Base-by-base conservation (phyloP, 2,888 invertebrate genomes). In the Nomada ruficornis region DNA sequence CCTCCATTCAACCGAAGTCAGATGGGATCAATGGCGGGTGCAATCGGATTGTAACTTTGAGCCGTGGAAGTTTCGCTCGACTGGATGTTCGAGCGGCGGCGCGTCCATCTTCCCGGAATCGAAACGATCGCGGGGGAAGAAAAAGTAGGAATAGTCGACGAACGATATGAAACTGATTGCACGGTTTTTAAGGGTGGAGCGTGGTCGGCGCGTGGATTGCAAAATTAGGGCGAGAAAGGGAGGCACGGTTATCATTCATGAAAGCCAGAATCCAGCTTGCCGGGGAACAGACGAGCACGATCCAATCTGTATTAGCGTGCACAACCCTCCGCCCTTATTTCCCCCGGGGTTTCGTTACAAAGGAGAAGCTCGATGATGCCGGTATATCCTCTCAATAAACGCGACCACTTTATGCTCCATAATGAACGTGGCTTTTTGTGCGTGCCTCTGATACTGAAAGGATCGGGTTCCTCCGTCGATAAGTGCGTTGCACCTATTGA, bases 301-400 rank as follows among this genome's bases (percentile, higher is more conserved):
- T 55, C 75, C 75, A 59, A 64, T 78, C 75, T 29, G 50, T 75
- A 63, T 78, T 74, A 74, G 10, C 67, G 67, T 47, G 26, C 42
- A 1, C 36, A 57, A 74, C 62, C 54, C 50, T 63, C 57, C 36
- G 18, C 47, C 26, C 50, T 68, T 78, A 78, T 78, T 78, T 78
- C 78, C 78, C 29, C 75, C 15, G 13, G 75, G 15, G 74, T 50
- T 68, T 63, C 63, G 55, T 55, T 52, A 68, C 50, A 75, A 62
- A 68, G 63, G 63, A 52, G 57, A 44, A 57, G 50, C 63, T 52
- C 42, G 36, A 74, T 78, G 10, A 74, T 55, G 26, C 36, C 20
- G 20, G 68, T 36, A 50, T 52, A 78, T 44, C 75, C 55, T 75
- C 63, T 44, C 55, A 55, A 42, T 64, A 62, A 73, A 74, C 26